Evolutionary conservation across 2,113 vertebrate species (phyloP).

Genomic region (Nesogale talazaci): DNA sequence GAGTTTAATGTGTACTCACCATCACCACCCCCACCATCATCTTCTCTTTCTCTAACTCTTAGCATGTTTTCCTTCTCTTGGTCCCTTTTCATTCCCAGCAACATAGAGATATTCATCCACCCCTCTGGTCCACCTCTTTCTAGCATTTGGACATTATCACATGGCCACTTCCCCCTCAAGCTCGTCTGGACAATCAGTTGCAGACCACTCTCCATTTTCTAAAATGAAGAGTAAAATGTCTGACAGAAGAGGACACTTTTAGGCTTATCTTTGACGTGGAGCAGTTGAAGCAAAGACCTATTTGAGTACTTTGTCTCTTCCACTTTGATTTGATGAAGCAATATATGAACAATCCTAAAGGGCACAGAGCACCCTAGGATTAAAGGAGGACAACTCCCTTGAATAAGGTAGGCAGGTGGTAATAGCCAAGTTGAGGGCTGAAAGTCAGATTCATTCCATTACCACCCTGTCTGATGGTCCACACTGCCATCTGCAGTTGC

Average conservation of each 20-base stretch:
- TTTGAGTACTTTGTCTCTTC: background rate
- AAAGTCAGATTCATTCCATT: background rate
- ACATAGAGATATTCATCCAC: background rate
- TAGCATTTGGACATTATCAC: background rate
- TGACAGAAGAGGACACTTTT: background rate
- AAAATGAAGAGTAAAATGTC: constrained; percentile 40
- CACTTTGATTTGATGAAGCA: background rate
- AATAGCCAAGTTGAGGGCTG: background rate
- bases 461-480: background rate
- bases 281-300: background rate
- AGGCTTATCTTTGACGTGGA: background rate
- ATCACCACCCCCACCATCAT: background rate
- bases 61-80: background rate
- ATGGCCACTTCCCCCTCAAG: background rate
- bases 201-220: background rate
- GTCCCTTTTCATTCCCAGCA: background rate
- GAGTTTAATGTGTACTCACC: background rate
- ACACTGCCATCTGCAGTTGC: background rate
- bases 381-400: background rate
- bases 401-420: background rate
- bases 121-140: background rate
- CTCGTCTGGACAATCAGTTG: background rate
- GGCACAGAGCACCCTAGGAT: background rate
- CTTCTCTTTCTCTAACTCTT: background rate
- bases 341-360: background rate